Conservation (phyloP, 2,888 invertebrate genomes). For the Salpingus planirostris region DNA sequence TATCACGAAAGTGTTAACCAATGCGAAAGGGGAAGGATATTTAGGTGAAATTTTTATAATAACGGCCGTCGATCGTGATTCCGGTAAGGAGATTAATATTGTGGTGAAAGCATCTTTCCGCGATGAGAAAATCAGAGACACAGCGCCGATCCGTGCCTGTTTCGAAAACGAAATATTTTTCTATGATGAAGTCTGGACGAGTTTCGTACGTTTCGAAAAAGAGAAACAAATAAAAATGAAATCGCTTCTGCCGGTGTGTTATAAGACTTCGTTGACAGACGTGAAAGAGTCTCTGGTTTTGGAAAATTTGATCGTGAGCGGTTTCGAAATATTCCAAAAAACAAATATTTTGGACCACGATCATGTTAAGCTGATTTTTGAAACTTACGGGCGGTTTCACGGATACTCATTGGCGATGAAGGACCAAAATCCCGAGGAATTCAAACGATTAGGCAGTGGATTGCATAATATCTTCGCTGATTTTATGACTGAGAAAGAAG, state of each 20-base stretch:
- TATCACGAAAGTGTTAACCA: slow-evolving; percentile 2
- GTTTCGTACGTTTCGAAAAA: slow-evolving; percentile 7
- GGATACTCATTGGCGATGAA: slow-evolving; percentile 15
- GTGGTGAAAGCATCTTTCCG: slow-evolving; percentile 11
- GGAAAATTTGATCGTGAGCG: slow-evolving; percentile 7
- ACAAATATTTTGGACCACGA: slow-evolving; percentile 11
- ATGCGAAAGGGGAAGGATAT: slow-evolving; percentile 7
- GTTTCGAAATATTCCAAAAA: slow-evolving; percentile 9
- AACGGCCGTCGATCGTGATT: slow-evolving; percentile 2
- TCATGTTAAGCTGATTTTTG: slow-evolving; percentile 13
- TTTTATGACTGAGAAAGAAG: background rate
- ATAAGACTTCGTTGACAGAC: background rate
- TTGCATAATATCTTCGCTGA: slow-evolving; percentile 3
- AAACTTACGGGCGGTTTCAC: slow-evolving; percentile 17
- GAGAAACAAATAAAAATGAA: too few relatives aligned
- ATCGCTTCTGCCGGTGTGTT: slow-evolving; percentile 11
- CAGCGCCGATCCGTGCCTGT: slow-evolving; percentile 5
- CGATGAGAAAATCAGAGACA: slow-evolving; percentile 1
- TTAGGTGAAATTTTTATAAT: slow-evolving; percentile 6
- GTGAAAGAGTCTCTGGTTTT: slow-evolving; percentile 3
- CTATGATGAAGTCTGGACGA: slow-evolving; percentile 11
- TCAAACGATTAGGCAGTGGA: slow-evolving; percentile 1
- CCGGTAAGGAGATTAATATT: slow-evolving; percentile 2
- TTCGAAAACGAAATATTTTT: slow-evolving; percentile 14
- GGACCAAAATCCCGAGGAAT: slow-evolving; percentile 11